Conservation (phyloP, 2,888 invertebrate genomes). For the Drosophila diplacantha region DNA sequence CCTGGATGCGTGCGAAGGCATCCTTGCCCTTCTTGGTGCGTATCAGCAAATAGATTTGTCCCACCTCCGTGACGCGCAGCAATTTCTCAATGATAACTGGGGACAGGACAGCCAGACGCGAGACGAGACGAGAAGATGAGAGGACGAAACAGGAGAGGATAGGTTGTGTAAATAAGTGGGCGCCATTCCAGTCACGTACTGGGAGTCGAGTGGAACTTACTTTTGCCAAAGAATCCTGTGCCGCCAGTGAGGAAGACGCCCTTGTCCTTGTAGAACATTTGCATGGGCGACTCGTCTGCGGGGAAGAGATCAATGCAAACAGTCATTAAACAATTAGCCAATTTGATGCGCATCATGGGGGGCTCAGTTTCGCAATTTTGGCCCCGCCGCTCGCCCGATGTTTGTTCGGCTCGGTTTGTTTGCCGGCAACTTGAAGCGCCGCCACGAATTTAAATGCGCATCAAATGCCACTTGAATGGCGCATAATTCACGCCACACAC, state of each 20-base stretch:
- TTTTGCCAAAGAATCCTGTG: slow-evolving; percentile 79
- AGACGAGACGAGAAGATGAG: not conserved
- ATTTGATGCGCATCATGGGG: slow-evolving; percentile 69
- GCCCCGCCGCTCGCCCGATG: not conserved
- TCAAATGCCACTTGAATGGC: slow-evolving; percentile 70
- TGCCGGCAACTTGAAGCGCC: slow-evolving; percentile 68
- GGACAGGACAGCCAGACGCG: slow-evolving; percentile 22
- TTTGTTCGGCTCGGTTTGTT: slow-evolving; percentile 50
- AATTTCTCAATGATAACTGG: slow-evolving; percentile 82
- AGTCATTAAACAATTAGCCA: slow-evolving; percentile 70
- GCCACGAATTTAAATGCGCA: slow-evolving; percentile 69
- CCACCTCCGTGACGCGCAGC: slow-evolving; percentile 80
- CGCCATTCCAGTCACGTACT: slow-evolving; percentile 52
- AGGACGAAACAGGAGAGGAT: slow-evolving; percentile 29
- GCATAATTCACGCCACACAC: slow-evolving; percentile 67
- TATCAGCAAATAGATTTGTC: slow-evolving; percentile 80
- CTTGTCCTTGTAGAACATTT: slow-evolving; percentile 82
- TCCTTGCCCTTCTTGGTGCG: slow-evolving; percentile 83
- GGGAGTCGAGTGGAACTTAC: slow-evolving; percentile 59
- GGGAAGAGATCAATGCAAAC: slow-evolving; percentile 68
- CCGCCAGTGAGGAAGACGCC: slow-evolving; percentile 82
- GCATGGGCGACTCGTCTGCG: slow-evolving; percentile 77
- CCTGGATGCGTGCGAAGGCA: slow-evolving; percentile 83
- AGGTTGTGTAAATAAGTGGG: slow-evolving; percentile 8
- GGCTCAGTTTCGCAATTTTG: slow-evolving; percentile 18